Evolutionary conservation across 1,140 invertebrate genomes (phyloP).

Genomic region (Drosophila guanche): DNA sequence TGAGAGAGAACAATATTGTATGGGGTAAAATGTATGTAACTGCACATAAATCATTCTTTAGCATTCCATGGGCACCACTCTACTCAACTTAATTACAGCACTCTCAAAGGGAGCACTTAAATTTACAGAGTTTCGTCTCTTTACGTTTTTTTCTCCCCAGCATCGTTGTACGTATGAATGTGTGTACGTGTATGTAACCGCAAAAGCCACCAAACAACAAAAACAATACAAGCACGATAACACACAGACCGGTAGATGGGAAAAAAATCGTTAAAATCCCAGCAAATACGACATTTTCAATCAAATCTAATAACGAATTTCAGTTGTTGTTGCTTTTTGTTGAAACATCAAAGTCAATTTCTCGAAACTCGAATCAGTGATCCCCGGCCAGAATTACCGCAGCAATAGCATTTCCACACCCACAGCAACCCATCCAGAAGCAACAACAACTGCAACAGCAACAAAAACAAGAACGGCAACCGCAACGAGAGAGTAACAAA

Average conservation of each 20-base stretch:
- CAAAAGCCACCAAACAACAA: too few relatives aligned
- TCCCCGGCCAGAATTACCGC: conserved; percentile 10
- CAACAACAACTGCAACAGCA: conserved; percentile 25
- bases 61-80: conserved; percentile 36
- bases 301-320: conserved; percentile 62
- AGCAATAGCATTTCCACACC: conserved; percentile 2
- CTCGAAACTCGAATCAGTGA: conserved; percentile 1
- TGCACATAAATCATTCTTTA: conserved; percentile 47
- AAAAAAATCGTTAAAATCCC: conserved; percentile 13
- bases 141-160: not conserved
- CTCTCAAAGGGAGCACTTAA: not conserved
- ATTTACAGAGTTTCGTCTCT: not conserved
- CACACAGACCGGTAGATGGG: not conserved
- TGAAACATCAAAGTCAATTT: conserved; percentile 63
- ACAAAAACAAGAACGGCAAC: conserved; percentile 36
- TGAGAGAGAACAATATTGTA: not conserved
- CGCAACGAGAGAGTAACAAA: conserved; percentile 67
- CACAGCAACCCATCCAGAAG: conserved; percentile 12
- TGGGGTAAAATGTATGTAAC: conserved; percentile 3
- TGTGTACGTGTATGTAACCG: conserved; percentile 10
- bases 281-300: conserved; percentile 51
- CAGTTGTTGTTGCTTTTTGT: conserved; percentile 31
- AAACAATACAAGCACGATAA: not conserved
- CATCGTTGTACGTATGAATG: conserved; percentile 1
- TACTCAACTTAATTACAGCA: conserved; percentile 43